These are phyloP conservation scores for Euclidia mi DNA, from an alignment of 2,888 invertebrate genomes.

Conservation along the genomic window DNA sequence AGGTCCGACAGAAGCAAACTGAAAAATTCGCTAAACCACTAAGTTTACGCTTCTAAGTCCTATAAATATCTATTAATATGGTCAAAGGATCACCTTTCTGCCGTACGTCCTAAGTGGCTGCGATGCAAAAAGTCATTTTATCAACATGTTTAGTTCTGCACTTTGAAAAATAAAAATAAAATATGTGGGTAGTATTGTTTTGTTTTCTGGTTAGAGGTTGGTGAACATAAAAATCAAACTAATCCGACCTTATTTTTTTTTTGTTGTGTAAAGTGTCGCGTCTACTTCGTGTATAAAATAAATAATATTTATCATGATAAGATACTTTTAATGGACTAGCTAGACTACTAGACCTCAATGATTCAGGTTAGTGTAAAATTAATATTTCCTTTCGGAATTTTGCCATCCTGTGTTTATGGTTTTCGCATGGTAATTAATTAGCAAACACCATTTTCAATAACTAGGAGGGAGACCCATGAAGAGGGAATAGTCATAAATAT, in stretches of 20 bases:
- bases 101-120: conserved; percentile 88
- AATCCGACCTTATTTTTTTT: neutral
- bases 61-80: conserved; percentile 58
- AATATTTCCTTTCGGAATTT: no score
- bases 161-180: conserved; percentile 27
- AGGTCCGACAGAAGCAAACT: conserved; percentile 54
- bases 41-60: conserved; percentile 53
- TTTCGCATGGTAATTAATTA: no score
- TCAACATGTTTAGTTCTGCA: conserved; percentile 58
- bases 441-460: no score
- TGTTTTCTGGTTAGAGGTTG: conserved; percentile 20
- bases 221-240: neutral
- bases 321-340: no score
- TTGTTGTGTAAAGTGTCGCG: neutral
- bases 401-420: no score
- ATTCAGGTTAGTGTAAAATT: no score
- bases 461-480: no score
- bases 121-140: conserved; percentile 81
- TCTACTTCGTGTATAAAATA: neutral
- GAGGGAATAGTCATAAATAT: no score
- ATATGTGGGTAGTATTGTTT: conserved; percentile 25
- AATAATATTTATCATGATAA: no score
- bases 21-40: conserved; percentile 54
- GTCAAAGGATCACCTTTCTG: conserved; percentile 82
- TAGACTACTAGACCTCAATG: no score